Base-by-base conservation (phyloP, 1,140 invertebrate genomes). In the Wasmannia auropunctata region DNA sequence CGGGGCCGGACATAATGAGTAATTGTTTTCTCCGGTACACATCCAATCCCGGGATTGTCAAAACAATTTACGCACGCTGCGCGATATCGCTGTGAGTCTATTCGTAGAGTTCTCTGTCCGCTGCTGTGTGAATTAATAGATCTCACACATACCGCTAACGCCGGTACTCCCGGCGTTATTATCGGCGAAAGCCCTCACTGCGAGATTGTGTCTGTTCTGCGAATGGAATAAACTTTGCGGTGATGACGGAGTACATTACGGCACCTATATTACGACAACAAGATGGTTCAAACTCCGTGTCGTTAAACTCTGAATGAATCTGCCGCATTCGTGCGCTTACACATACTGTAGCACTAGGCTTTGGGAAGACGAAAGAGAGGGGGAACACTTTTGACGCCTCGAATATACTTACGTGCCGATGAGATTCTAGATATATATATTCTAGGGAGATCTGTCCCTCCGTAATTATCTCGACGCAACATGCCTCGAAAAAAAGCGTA, bases 291-390 rank as follows among this genome's bases (percentile, higher is more conserved):
- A 16, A 25, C 43, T 37, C n/a, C 81, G 43, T 63, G 81, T 85
- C 81, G 72, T 85, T 85, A 85, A 85, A 85, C 81, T 63, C 43
- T 22, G 31, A 75, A 77, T 62, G 72, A 85, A 76, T 85, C 72
- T n/a, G 72, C 25, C 16, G 11, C 58, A 19, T 63, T 77, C 25
- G 56, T 34, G 56, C 14, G 51, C 2, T 11, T n/a, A 31, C 40
- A 14, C 28, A 25, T n/a, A 56, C 58, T 25, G n/a, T 14, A 14
- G 10, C 11, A 65, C 14, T 4, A n/a, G 19, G 2, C 8, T 40
- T 70, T 19, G 25, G 5, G 1, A 69, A 37, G 16, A 16, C 31
- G 25, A n/a, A n/a, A n/a, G n/a, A n/a, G n/a, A n/a, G n/a, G n/a
- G n/a, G n/a, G n/a, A 22, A 28, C 34, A 37, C 43, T 67, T 79